phyloP scores from a whole-genome alignment of 2,113 vertebrate species.

The Podiceps cristatus region DNA sequence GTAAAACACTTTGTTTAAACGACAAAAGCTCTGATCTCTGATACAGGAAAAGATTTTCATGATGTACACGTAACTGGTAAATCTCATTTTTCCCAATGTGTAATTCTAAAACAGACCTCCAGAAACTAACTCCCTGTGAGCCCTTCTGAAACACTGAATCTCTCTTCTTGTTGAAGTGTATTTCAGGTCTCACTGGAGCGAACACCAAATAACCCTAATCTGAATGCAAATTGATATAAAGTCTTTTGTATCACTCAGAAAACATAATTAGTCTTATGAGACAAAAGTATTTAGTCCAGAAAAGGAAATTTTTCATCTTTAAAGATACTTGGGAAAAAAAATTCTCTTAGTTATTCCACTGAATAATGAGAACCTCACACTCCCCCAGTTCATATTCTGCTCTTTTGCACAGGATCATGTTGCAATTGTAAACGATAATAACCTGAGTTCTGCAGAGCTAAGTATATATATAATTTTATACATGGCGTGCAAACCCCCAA shows the following conservation, averaged over 20 bases:
- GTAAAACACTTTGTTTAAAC: neutral
- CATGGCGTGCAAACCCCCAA: neutral
- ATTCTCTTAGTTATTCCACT: neutral
- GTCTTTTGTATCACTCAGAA: neutral
- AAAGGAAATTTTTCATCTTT: neutral
- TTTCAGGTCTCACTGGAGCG: neutral
- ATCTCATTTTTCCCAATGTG: neutral
- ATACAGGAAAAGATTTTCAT: neutral
- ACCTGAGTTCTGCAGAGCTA: neutral
- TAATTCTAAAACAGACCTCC: neutral
- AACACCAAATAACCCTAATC: neutral
- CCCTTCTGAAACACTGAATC: neutral
- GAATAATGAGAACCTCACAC: neutral
- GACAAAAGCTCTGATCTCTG: neutral
- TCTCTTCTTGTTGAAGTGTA: neutral
- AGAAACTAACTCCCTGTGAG: neutral
- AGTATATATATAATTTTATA: neutral
- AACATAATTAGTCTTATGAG: conserved; percentile 22
- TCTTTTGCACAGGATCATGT: neutral
- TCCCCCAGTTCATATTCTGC: neutral
- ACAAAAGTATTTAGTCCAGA: neutral
- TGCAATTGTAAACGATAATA: neutral
- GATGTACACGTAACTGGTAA: neutral
- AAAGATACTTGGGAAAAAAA: neutral
- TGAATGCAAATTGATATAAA: conserved; percentile 6